Evolutionary conservation across 1,140 invertebrate species (phyloP).

Genomic region (Zaprionus vittiger): DNA sequence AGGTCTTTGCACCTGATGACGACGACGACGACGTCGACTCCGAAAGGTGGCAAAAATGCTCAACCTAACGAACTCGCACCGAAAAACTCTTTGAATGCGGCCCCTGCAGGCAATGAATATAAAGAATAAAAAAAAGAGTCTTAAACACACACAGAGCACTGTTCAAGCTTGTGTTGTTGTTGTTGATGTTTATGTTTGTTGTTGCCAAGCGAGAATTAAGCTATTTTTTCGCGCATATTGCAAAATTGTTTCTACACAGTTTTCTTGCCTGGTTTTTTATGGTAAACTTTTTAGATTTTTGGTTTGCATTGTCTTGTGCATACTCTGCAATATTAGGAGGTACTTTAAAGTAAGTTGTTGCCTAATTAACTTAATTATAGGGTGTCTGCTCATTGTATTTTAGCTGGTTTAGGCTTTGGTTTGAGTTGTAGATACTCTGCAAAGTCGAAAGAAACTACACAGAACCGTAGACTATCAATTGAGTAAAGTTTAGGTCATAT

Average conservation of each 20-base stretch:
- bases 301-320: neutral
- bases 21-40: constrained; percentile 32
- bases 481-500: neutral
- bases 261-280: neutral
- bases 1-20: constrained; percentile 77
- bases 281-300: neutral
- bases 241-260: constrained; percentile 13
- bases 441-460: too few relatives aligned
- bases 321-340: neutral
- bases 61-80: constrained; percentile 39
- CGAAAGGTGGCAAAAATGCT: constrained; percentile 39
- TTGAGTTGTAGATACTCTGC: too few relatives aligned
- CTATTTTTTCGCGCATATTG: constrained; percentile 8
- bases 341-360: neutral
- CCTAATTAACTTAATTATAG: neutral
- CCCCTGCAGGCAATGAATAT: constrained; percentile 7
- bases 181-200: constrained; percentile 8
- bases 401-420: too few relatives aligned
- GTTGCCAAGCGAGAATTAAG: constrained; percentile 13
- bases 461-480: neutral
- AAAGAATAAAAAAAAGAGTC: constrained; percentile 1
- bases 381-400: too few relatives aligned
- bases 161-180: constrained; percentile 2
- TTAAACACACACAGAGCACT: constrained; percentile 7
- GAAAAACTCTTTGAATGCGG: constrained; percentile 26